Percentiles rank a stretch among this genome's conserved stretches.
Conservation (phyloP, 2,797 vertebrate genomes). For the Pipistrellus pygmaeus region DNA sequence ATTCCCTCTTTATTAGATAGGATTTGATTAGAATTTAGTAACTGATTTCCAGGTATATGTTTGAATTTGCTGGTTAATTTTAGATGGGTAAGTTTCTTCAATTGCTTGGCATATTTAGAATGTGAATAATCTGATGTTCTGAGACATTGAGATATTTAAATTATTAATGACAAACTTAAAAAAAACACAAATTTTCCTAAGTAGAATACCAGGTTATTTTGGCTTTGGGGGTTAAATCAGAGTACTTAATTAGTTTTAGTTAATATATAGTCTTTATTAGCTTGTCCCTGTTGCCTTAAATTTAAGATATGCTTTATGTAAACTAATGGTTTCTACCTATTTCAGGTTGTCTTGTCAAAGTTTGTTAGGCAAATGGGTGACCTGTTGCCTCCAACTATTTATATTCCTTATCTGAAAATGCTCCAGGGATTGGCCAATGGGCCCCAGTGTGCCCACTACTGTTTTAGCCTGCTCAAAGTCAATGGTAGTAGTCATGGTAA, state of each 20-base stretch:
- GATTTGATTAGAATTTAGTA: not conserved
- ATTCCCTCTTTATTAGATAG: too few relatives aligned
- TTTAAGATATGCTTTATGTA: constrained; percentile 12
- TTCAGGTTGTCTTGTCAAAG: constrained; percentile 97
- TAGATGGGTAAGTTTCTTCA: constrained; percentile 41
- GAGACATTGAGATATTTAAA: constrained; percentile 51
- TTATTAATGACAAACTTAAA: not conserved
- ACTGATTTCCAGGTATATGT: not conserved
- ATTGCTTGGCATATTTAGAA: constrained; percentile 30
- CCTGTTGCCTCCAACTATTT: constrained; percentile 96
- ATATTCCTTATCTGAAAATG: constrained; percentile 98
- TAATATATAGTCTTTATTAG: not conserved
- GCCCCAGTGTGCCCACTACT: constrained; percentile 97
- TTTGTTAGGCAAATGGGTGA: constrained; percentile 99
- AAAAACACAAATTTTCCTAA: constrained; percentile 38
- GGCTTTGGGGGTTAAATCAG: not conserved
- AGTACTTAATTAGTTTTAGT: constrained; percentile 70
- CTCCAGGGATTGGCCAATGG: constrained; percentile 95
- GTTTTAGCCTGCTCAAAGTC: constrained; percentile 97
- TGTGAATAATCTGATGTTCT: not conserved
- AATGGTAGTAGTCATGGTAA: constrained; percentile 97
- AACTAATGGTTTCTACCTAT: constrained; percentile 76
- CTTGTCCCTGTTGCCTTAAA: constrained; percentile 65
- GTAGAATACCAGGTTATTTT: constrained; percentile 59
- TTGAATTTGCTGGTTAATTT: constrained; percentile 55